Conservation (phyloP, 1,140 invertebrate species). For the Choristoneura fumiferana region DNA sequence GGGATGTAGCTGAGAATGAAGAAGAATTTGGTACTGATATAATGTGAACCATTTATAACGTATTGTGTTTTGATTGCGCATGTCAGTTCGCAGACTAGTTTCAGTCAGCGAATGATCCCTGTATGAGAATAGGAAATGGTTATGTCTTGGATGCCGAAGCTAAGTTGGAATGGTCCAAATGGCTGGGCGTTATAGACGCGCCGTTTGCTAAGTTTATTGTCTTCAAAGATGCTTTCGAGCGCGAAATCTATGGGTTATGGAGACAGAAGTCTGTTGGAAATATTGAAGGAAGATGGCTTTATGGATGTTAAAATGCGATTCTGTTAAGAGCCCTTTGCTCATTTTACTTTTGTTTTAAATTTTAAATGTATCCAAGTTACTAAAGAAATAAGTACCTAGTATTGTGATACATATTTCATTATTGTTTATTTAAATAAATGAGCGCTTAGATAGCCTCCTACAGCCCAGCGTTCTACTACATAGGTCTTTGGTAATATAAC, state of each 20-base stretch:
- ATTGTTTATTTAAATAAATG: no score
- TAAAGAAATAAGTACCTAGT: no score
- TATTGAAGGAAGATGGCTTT: conserved; percentile 5
- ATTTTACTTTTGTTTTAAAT: no score
- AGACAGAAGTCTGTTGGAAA: background rate
- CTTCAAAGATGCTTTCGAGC: conserved; percentile 33
- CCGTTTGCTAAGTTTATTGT: conserved; percentile 53
- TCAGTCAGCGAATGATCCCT: conserved; percentile 48
- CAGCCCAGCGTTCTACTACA: no score
- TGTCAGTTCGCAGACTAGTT: conserved; percentile 64
- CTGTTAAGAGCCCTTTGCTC: no score
- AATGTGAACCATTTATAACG: conserved; percentile 71
- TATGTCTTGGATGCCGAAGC: conserved; percentile 56
- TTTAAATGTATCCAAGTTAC: no score
- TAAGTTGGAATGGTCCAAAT: conserved; percentile 54
- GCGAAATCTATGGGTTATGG: conserved; percentile 21
- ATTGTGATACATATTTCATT: no score
- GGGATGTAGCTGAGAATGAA: background rate
- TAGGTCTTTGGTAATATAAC: no score
- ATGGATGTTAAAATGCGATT: background rate
- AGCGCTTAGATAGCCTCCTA: no score
- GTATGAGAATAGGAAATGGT: conserved; percentile 70
- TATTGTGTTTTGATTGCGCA: conserved; percentile 73
- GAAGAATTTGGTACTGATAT: conserved; percentile 33
- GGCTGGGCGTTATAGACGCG: conserved; percentile 44